Evolutionary conservation across 2,888 invertebrate species (phyloP).

Genomic region (Polydrusus pterygomalis): DNA sequence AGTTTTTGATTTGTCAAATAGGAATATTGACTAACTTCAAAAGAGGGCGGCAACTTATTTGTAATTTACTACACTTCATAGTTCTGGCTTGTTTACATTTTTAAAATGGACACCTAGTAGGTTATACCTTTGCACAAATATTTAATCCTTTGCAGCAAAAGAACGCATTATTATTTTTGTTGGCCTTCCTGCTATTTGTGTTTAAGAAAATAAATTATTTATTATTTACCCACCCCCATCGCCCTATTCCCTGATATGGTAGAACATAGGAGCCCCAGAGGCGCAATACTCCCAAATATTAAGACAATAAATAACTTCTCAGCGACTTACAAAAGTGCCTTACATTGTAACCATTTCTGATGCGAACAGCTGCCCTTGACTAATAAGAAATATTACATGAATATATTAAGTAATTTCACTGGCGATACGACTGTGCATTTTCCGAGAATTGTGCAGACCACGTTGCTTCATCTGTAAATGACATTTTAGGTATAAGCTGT

Average conservation of each 20-base stretch:
- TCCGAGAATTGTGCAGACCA: constrained; percentile 50
- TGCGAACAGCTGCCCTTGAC: constrained; percentile 71
- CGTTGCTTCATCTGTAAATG: constrained; percentile 34
- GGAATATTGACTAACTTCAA: too few relatives aligned
- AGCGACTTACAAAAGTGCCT: constrained; percentile 35
- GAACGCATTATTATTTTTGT: too few relatives aligned
- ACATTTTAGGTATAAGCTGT: constrained; percentile 48
- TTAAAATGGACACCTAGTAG: too few relatives aligned
- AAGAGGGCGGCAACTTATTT: too few relatives aligned
- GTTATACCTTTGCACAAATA: too few relatives aligned
- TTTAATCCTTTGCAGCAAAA: too few relatives aligned
- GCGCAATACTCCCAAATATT: constrained; percentile 36
- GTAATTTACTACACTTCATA: too few relatives aligned
- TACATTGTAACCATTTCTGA: constrained; percentile 59
- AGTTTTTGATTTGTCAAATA: too few relatives aligned
- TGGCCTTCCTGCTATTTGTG: too few relatives aligned
- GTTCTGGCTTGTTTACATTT: too few relatives aligned
- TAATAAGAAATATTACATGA: constrained; percentile 71
- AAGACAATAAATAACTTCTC: constrained; percentile 51
- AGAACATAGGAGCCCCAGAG: background rate
- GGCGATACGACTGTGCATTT: constrained; percentile 46
- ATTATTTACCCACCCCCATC: background rate
- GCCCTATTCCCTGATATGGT: background rate
- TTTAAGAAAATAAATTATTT: background rate
- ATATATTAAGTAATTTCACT: constrained; percentile 65